Percentiles rank a stretch among this genome's conserved stretches.
Evolutionary conservation across 2,797 vertebrate genomes (phyloP).

Genomic region (Sebastes iracundus): DNA sequence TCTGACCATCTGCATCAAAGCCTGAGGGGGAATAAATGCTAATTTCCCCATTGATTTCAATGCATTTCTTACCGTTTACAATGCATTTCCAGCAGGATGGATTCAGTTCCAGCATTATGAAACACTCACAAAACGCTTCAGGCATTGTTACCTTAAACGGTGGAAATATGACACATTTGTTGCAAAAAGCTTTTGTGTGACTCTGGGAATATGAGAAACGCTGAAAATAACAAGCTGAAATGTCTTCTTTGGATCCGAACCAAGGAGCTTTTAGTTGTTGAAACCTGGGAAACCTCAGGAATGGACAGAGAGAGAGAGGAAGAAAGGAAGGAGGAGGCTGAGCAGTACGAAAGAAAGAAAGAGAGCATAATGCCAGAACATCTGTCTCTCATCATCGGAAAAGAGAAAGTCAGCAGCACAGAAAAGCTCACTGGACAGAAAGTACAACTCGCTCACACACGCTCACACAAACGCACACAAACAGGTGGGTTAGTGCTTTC

Average conservation of each 20-base stretch:
- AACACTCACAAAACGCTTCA: slow-evolving; percentile 10
- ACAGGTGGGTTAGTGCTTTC: slow-evolving; percentile 66
- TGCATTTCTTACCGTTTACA: slow-evolving; percentile 15
- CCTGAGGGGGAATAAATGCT: background rate
- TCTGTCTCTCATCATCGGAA: slow-evolving; percentile 80
- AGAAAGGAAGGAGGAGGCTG: slow-evolving; percentile 20
- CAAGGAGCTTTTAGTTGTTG: slow-evolving; percentile 55
- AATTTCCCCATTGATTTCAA: slow-evolving; percentile 22
- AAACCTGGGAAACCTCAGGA: slow-evolving; percentile 67
- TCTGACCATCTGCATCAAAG: slow-evolving; percentile 23
- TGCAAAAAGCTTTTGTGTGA: slow-evolving; percentile 13
- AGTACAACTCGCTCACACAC: slow-evolving; percentile 13
- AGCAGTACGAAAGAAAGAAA: slow-evolving; percentile 28
- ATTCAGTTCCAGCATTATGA: background rate
- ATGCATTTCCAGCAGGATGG: slow-evolving; percentile 9
- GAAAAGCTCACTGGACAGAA: slow-evolving; percentile 70
- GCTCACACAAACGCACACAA: slow-evolving; percentile 8
- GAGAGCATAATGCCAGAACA: slow-evolving; percentile 74
- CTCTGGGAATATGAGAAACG: slow-evolving; percentile 36
- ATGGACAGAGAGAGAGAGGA: slow-evolving; percentile 26
- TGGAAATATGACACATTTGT: slow-evolving; percentile 16
- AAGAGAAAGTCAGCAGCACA: slow-evolving; percentile 78
- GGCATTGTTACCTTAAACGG: slow-evolving; percentile 22
- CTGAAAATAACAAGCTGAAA: slow-evolving; percentile 47
- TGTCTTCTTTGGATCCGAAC: slow-evolving; percentile 60